These are phyloP conservation scores for Dallia pectoralis DNA, from an alignment of 2,797 vertebrate genomes.

Conservation along the genomic window DNA sequence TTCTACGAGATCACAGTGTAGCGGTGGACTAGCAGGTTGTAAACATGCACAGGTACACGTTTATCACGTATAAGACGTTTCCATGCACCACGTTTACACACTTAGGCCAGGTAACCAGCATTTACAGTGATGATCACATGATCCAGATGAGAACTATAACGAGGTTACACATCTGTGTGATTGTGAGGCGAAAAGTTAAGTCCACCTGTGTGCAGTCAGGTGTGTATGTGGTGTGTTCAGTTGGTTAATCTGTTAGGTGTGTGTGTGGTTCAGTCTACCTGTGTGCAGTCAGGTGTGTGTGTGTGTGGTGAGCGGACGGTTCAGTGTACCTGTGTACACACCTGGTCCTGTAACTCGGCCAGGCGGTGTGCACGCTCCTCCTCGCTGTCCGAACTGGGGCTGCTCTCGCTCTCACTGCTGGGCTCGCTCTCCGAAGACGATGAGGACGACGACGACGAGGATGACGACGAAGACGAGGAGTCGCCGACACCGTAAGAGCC, in stretches of 20 bases:
- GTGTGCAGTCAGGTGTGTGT: not conserved
- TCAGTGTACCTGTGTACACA: conserved; percentile 71
- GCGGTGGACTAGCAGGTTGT: no score
- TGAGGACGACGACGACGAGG: conserved; percentile 72
- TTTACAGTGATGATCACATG: no score
- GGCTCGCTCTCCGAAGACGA: conserved; percentile 76
- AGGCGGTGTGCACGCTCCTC: conserved; percentile 88
- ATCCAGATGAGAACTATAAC: no score
- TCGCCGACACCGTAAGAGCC: conserved; percentile 57
- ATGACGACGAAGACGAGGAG: conserved; percentile 74
- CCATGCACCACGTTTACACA: no score
- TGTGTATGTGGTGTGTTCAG: not conserved
- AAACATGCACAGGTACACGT: no score
- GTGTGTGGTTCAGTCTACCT: no score
- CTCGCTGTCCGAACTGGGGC: conserved; percentile 86
- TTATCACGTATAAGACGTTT: no score
- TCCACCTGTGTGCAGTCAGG: not conserved
- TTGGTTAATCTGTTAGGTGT: no score
- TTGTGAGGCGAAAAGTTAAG: not conserved
- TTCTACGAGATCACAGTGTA: no score
- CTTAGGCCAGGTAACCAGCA: no score
- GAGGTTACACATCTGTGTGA: not conserved
- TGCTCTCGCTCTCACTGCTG: conserved; percentile 85
- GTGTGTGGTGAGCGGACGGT: not conserved
- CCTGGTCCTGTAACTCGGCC: conserved; percentile 80